phyloP scores from a whole-genome alignment of 2,888 invertebrate genomes.

The Sialis fuliginosa region DNA sequence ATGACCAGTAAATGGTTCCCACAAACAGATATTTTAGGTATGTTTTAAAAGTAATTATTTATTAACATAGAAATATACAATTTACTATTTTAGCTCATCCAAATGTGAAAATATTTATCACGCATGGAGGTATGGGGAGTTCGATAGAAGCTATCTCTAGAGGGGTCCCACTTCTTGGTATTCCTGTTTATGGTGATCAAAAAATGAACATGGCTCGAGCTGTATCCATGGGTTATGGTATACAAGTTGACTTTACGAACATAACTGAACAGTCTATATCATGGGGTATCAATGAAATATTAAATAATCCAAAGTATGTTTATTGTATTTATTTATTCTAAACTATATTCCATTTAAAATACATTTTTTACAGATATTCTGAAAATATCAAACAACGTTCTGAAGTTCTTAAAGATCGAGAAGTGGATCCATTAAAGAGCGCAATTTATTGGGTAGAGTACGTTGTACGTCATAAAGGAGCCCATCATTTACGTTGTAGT shows the following conservation, averaged over 20 bases:
- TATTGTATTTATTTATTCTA: slow-evolving; percentile 3
- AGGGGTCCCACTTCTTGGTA: slow-evolving; percentile 29
- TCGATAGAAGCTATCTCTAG: slow-evolving; percentile 32
- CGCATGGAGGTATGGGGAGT: slow-evolving; percentile 38
- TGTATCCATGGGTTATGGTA: slow-evolving; percentile 23
- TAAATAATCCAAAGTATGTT: slow-evolving; percentile 18
- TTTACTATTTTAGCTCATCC: slow-evolving; percentile 26
- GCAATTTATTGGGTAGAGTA: slow-evolving; percentile 8
- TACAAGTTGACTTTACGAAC: slow-evolving; percentile 20
- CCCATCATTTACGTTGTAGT: slow-evolving; percentile 3
- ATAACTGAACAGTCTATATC: slow-evolving; percentile 24
- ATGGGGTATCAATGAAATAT: slow-evolving; percentile 21
- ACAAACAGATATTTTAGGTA: slow-evolving; percentile 43
- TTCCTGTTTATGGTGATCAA: slow-evolving; percentile 34
- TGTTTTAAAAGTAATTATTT: slow-evolving; percentile 8
- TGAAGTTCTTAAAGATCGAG: slow-evolving; percentile 5
- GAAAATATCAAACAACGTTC: slow-evolving; percentile 4
- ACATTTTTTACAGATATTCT: slow-evolving; percentile 3
- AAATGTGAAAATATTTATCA: slow-evolving; percentile 35
- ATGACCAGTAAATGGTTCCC: slow-evolving; percentile 45
- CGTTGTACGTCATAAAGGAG: slow-evolving; percentile 5
- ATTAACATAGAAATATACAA: no score
- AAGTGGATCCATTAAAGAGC: slow-evolving; percentile 3
- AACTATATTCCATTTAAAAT: not conserved
- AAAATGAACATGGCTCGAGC: slow-evolving; percentile 27